These are phyloP conservation scores for Hartigia nigra DNA, from an alignment of 2,888 invertebrate species.

Conservation along the genomic window DNA sequence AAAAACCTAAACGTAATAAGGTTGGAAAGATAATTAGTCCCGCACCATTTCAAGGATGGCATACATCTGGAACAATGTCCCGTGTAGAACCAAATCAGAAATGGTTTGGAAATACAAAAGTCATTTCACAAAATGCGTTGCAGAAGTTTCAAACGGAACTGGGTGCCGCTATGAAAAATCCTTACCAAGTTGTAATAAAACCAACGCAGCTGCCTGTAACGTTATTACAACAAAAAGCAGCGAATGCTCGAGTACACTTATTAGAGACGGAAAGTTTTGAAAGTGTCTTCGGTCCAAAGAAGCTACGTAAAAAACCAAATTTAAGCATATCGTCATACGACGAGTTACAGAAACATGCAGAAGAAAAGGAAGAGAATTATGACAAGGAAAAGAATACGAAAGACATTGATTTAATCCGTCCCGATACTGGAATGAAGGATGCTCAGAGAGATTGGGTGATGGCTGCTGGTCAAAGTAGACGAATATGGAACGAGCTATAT, in stretches of 20 bases:
- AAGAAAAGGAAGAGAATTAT: constrained; percentile 80
- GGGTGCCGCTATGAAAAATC: constrained; percentile 93
- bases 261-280: constrained; percentile 96
- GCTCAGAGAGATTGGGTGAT: constrained; percentile 93
- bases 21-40: constrained; percentile 91
- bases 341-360: constrained; percentile 79
- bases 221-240: constrained; percentile 90
- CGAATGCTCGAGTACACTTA: constrained; percentile 92
- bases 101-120: constrained; percentile 99
- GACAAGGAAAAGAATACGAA: constrained; percentile 75
- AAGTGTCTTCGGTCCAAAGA: constrained; percentile 95
- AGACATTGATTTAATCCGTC: constrained; percentile 85
- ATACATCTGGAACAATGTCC: constrained; percentile 89
- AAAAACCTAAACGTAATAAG: constrained; percentile 92
- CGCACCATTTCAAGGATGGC: constrained; percentile 94
- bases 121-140: constrained; percentile 90
- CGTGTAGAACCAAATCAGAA: constrained; percentile 97
- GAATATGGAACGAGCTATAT: constrained; percentile 99
- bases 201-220: constrained; percentile 95
- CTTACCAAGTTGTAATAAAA: constrained; percentile 97
- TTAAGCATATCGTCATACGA: constrained; percentile 80
- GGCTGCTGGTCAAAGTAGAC: constrained; percentile 93
- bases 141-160: constrained; percentile 95
- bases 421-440: constrained; percentile 82
- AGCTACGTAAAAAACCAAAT: constrained; percentile 90